Conservation (phyloP, 2,888 invertebrate species). For the Sicus ferrugineus region DNA sequence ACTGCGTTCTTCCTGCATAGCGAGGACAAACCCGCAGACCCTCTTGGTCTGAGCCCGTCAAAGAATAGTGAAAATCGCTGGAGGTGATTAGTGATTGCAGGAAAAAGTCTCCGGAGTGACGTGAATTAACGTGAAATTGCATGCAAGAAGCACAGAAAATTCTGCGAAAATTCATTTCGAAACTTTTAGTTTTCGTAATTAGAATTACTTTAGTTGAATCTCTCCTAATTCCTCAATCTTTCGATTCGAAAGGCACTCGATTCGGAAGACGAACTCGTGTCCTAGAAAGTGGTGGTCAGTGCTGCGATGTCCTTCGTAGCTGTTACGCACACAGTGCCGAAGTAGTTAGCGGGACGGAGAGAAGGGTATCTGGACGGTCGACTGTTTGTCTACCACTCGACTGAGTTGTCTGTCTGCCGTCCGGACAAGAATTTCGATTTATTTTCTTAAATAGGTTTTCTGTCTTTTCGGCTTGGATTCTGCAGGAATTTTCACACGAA, state of each 20-base stretch:
- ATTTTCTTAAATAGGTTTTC: background rate
- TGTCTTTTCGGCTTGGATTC: slow-evolving; percentile 40
- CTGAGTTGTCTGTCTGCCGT: background rate
- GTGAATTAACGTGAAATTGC: background rate
- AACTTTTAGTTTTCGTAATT: too few relatives aligned
- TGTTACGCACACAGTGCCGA: slow-evolving; percentile 29
- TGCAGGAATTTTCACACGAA: slow-evolving; percentile 48
- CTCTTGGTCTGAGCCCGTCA: too few relatives aligned
- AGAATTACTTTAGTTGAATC: background rate
- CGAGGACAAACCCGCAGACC: too few relatives aligned
- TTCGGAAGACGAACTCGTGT: slow-evolving; percentile 2
- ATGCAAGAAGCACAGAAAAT: background rate
- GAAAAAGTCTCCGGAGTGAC: background rate
- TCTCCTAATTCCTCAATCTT: too few relatives aligned
- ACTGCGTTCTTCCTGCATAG: too few relatives aligned
- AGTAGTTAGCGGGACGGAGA: background rate
- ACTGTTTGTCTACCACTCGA: background rate
- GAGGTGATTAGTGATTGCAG: background rate
- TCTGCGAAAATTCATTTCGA: background rate
- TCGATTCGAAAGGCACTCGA: too few relatives aligned
- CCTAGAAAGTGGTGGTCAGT: slow-evolving; percentile 24
- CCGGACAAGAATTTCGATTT: background rate
- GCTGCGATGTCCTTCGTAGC: slow-evolving; percentile 29
- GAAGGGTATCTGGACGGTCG: slow-evolving; percentile 17
- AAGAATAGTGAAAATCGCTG: background rate